Evolutionary conservation across 2,113 vertebrate species (phyloP).

Genomic region (Petromus typicus): DNA sequence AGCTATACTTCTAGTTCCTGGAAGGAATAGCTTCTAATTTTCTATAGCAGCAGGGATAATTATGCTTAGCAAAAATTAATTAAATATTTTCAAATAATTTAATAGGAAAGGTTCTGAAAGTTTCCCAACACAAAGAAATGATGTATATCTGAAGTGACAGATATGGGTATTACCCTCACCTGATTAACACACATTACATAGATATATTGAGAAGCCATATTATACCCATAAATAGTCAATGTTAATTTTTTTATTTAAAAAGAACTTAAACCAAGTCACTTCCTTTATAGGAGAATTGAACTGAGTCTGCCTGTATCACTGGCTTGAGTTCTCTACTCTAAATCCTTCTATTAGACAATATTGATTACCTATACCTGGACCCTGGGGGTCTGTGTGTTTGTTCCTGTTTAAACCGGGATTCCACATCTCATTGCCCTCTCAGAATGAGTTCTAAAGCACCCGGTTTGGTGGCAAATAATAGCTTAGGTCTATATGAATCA

Average conservation of each 20-base stretch:
- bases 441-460: not conserved
- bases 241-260: not conserved
- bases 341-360: constrained; percentile 39
- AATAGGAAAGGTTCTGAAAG: not conserved
- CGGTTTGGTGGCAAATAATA: not conserved
- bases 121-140: not conserved
- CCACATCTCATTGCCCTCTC: not conserved
- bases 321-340: not conserved
- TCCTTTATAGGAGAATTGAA: not conserved
- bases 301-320: not conserved
- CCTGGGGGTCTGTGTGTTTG: not conserved
- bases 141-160: not conserved
- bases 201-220: not conserved
- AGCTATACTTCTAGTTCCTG: not conserved
- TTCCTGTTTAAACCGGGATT: not conserved
- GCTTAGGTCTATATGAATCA: not conserved
- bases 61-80: not conserved
- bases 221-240: not conserved
- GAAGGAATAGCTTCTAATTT: not conserved
- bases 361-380: constrained; percentile 27
- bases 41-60: not conserved
- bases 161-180: not conserved
- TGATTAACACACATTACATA: not conserved
- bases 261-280: constrained; percentile 46
- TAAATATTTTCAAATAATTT: not conserved